Base-by-base conservation (phyloP, 1,140 invertebrate species). In the Cyclina sinensis region DNA sequence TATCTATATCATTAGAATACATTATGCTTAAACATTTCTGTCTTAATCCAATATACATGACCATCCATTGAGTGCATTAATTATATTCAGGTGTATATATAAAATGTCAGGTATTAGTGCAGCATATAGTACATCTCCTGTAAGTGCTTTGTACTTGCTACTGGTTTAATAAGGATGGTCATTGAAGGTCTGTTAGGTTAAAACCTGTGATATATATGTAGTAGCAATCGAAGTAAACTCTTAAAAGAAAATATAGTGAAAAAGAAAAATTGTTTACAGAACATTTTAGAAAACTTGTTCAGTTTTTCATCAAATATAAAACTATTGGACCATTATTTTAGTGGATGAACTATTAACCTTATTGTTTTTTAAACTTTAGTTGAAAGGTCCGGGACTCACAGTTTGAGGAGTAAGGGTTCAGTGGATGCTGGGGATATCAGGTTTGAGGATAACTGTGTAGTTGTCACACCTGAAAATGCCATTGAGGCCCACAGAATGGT, bases 401-500 rank as follows among this genome's bases (percentile, higher is more conserved):
- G 46, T 35, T 1, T 35, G 4, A 78, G 16, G 12, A 32, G 35
- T 3, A 46, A 51, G 12, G 11, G 12, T 24, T n/a, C 46, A 35
- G 18, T 51, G 27, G 46, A 78, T 24, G 35, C 48, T n/a, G n/a
- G n/a, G 1, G 30, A 35, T 37, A 21, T 14, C 2, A 43, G 68
- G 16, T 57, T 85, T 59, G 84, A 86, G 24, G 32, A 32, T 11
- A 78, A 86, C 30, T 86, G 54, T 86, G 84, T 76, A n/a, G 39
- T 78, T 0, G 27, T 86, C 14, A 74, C 70, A 16, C 84, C 84
- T 9, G 84, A 86, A 24, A 86, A 86, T 32, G 84, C 35, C 1
- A 86, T 86, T n/a, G 84, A 86, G 18, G 84, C 84, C 21, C 84
- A 86, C 35, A 65, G 84, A 14, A 86, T 86, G 84, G 73, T 76